Evolutionary conservation across 1,140 invertebrate genomes (phyloP).

Genomic region (Phymastichus coffea): DNA sequence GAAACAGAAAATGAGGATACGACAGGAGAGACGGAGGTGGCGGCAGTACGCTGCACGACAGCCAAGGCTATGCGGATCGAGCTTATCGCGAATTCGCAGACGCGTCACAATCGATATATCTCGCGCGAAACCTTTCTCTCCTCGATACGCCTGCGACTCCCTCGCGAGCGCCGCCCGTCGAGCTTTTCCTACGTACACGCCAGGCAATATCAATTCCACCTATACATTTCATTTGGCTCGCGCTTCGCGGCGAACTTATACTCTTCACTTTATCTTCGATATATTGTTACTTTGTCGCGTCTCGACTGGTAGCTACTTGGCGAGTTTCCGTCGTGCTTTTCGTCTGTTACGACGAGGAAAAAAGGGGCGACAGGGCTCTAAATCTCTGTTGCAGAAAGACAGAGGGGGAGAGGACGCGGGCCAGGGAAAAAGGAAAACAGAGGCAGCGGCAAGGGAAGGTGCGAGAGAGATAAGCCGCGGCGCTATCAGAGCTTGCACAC

Average conservation of each 20-base stretch:
- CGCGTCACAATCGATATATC: constrained; percentile 56
- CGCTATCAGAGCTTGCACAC: constrained; percentile 33
- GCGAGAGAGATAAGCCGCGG: constrained; percentile 27
- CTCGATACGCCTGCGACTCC: constrained; percentile 11
- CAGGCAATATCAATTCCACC: neutral
- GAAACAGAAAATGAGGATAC: constrained; percentile 24
- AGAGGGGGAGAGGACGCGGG: constrained; percentile 1
- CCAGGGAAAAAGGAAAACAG: neutral
- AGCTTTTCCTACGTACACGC: too few species aligned
- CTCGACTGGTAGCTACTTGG: too few species aligned
- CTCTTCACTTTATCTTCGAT: neutral
- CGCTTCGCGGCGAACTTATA: neutral
- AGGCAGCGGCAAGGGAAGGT: constrained; percentile 4
- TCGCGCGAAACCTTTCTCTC: constrained; percentile 40
- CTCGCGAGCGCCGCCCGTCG: too few species aligned
- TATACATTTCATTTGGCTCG: too few species aligned
- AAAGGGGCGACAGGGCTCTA: too few species aligned
- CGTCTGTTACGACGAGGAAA: too few species aligned
- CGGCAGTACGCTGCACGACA: constrained; percentile 14
- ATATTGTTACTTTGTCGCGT: too few species aligned
- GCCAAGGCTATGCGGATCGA: constrained; percentile 32
- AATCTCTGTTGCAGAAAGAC: too few species aligned
- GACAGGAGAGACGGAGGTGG: constrained; percentile 7
- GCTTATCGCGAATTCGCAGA: constrained; percentile 55
- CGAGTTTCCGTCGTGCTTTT: too few species aligned